A percentile compares a stretch with the other conserved stretches of the same genome.
Evolutionary conservation across 2,113 vertebrate species (phyloP).

Genomic region (Brachyistius frenatus): DNA sequence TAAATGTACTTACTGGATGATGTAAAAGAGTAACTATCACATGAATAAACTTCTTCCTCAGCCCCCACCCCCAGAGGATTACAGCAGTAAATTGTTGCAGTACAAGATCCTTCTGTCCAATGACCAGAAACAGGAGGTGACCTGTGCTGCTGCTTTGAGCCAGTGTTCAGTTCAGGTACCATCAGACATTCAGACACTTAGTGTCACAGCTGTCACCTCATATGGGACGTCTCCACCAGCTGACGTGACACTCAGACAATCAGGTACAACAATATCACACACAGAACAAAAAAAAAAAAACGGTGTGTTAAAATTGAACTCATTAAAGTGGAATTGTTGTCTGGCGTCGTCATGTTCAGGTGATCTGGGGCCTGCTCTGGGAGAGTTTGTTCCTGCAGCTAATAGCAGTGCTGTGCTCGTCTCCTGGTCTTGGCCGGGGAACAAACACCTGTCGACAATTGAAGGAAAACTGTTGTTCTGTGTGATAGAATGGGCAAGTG

Average conservation of each 20-base stretch:
- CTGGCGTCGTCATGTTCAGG: constrained; percentile 52
- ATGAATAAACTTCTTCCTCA: constrained; percentile 31
- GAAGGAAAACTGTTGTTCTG: constrained; percentile 50
- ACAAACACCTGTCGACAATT: background rate
- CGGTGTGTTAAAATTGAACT: too few species aligned
- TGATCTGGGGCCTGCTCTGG: constrained; percentile 45
- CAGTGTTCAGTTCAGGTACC: constrained; percentile 61
- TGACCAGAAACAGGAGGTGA: constrained; percentile 20
- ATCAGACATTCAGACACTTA: constrained; percentile 44
- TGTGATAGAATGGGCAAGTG: constrained; percentile 75
- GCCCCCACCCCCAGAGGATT: constrained; percentile 67
- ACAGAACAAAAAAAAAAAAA: background rate
- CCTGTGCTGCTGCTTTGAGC: constrained; percentile 42
- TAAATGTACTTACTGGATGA: background rate
- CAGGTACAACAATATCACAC: constrained; percentile 67
- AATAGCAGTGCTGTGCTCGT: constrained; percentile 46
- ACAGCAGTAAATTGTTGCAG: constrained; percentile 61
- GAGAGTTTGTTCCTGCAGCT: constrained; percentile 21
- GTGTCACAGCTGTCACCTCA: constrained; percentile 72
- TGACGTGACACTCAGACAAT: constrained; percentile 61
- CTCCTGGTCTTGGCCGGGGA: constrained; percentile 61
- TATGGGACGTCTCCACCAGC: constrained; percentile 78
- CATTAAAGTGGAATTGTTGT: background rate
- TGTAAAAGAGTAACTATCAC: background rate
- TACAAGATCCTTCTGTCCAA: constrained; percentile 64